Evolutionary conservation across 2,797 vertebrate genomes (phyloP).

Genomic region (Tarsius wallacei): DNA sequence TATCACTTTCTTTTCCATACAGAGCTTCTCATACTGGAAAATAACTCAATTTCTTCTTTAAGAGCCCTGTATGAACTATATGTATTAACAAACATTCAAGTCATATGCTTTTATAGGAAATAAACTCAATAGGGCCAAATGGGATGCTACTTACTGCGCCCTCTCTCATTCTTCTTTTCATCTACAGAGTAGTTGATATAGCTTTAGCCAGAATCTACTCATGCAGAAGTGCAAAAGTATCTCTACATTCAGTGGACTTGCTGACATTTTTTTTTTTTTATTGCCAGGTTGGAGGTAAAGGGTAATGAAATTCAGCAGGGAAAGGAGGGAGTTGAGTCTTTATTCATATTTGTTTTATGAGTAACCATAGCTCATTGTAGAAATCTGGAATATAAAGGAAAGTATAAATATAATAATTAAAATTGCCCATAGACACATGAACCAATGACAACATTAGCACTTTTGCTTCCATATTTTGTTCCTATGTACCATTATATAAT

Average conservation of each 20-base stretch:
- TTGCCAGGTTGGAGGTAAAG: not conserved
- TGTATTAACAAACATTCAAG: constrained; percentile 52
- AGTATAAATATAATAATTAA: constrained; percentile 3
- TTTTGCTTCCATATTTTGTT: not conserved
- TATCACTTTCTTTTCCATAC: not conserved
- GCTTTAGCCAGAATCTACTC: not conserved
- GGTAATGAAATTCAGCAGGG: not conserved
- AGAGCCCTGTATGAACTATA: not conserved
- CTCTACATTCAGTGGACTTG: not conserved
- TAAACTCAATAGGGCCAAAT: not conserved
- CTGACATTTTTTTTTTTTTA: not conserved
- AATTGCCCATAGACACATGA: not conserved
- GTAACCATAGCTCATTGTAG: not conserved
- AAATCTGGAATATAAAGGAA: constrained; percentile 9
- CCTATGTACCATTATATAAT: not conserved
- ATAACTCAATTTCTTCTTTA: constrained; percentile 47
- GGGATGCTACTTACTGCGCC: not conserved
- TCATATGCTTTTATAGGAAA: constrained; percentile 42
- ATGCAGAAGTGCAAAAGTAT: not conserved
- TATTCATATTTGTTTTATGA: constrained; percentile 13
- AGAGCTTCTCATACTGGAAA: constrained; percentile 13
- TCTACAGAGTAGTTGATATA: not conserved
- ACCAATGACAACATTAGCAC: not conserved
- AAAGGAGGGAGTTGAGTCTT: not conserved
- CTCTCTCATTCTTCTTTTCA: not conserved